Base-by-base conservation (phyloP, 2,888 invertebrate genomes). In the Tortricodes alternella region DNA sequence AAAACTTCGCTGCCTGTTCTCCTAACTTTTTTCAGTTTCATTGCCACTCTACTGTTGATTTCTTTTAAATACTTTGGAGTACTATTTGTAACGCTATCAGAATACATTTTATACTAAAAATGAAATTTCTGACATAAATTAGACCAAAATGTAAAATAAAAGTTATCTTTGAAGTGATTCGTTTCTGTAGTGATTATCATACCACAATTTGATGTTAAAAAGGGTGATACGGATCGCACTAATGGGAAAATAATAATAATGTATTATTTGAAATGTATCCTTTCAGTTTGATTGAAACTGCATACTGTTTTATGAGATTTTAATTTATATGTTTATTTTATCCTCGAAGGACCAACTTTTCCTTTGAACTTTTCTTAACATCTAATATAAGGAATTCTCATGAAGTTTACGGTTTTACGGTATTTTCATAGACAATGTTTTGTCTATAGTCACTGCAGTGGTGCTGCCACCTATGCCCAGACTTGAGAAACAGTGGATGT, bases 121-220 rank as follows among this genome's bases (percentile, higher is more conserved):
- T 2, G 3, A 35, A 35, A 2, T 8, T 8, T 11, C 6, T n/a
- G 34, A n/a, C 7, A 11, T 27, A 21, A 16, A 4, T 15, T 15
- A 3, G 6, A 11, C 3, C 24, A 18, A 35, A 11, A 4, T 15
- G 1, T 7, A 16, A 23, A 41, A 41, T 5, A n/a, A 6, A 11
- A 49, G 13, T 48, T 43, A 41, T 35, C 19, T 49, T 27, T 39
- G n/a, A 39, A 51, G 57, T 57, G 32, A 39, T 48, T 57, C 57
- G 83, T 85, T 78, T 69, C 73, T 73, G 68, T 83, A 69, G 83
- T 71, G 69, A 85, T 78, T 80, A 85, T 85, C 80, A 38, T 8
- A 7, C n/a, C n/a, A n/a, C n/a, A 16, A 7, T 19, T 52, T 21
- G 9, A 11, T 27, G 11, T 21, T 24, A 15, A 24, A n/a, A 35